Evolutionary conservation across 1,140 invertebrate genomes (phyloP).

Genomic region (Drosophila arizonae): DNA sequence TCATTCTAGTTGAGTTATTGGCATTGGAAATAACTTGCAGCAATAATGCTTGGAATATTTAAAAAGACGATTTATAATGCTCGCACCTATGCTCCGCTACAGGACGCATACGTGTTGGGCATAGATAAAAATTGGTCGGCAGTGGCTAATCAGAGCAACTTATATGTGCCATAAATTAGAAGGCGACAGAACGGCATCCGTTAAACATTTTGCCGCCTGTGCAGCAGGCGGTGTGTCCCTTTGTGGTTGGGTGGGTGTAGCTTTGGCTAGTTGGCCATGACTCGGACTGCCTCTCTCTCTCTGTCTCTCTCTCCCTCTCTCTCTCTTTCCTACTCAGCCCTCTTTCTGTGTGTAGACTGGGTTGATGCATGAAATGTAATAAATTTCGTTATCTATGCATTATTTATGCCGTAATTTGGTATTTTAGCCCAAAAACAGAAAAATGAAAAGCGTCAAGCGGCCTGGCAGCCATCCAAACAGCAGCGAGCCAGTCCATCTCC

Average conservation of each 20-base stretch:
- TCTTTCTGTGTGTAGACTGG: conserved; percentile 12
- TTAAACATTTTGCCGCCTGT: conserved; percentile 62
- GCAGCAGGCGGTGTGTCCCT: conserved; percentile 34
- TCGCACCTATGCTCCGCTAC: not conserved
- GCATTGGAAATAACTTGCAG: not conserved
- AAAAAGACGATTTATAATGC: conserved; percentile 2
- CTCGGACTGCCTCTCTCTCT: too few species aligned
- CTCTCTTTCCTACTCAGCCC: not conserved
- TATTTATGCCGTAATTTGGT: conserved; percentile 82
- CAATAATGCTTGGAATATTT: conserved; percentile 3
- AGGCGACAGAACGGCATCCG: conserved; percentile 58
- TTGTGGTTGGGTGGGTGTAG: conserved; percentile 30
- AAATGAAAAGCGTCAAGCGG: conserved; percentile 72
- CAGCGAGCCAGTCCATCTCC: not conserved
- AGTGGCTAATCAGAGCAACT: conserved; percentile 72
- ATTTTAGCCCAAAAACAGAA: conserved; percentile 80
- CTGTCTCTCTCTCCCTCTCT: not conserved
- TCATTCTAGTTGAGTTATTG: conserved; percentile 10
- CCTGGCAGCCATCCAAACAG: conserved; percentile 6
- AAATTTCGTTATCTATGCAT: conserved; percentile 82
- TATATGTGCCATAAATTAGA: conserved; percentile 77
- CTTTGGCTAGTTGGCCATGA: not conserved
- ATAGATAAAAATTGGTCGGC: conserved; percentile 56
- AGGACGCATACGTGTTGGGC: conserved; percentile 7
- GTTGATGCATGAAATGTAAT: conserved; percentile 81